Conservation (phyloP, 2,113 vertebrate species). For the Pteruthius melanotis region DNA sequence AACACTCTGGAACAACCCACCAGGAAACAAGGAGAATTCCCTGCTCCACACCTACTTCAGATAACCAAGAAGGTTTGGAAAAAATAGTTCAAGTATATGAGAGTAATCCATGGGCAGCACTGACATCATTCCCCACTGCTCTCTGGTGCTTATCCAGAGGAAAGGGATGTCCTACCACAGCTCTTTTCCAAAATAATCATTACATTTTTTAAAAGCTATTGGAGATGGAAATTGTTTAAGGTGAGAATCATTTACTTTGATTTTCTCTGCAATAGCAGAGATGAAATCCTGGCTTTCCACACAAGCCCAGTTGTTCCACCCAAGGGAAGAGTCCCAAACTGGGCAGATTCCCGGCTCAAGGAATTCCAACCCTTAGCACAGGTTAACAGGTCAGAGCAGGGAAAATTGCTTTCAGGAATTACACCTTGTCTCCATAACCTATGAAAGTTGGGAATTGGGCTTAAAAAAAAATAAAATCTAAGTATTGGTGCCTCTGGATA, state of each 20-base stretch:
- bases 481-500: neutral
- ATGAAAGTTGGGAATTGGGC: neutral
- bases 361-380: neutral
- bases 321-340: neutral
- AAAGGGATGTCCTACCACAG: neutral
- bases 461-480: neutral
- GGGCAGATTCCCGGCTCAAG: neutral
- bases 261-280: neutral
- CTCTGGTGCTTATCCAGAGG: accelerated
- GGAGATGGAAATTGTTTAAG: neutral
- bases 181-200: neutral
- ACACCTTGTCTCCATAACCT: neutral
- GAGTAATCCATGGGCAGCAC: neutral
- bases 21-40: neutral
- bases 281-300: neutral
- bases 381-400: neutral
- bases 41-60: neutral
- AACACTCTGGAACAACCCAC: neutral
- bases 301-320: neutral
- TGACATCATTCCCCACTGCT: neutral
- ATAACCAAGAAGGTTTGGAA: neutral
- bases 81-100: neutral
- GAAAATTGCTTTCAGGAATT: neutral
- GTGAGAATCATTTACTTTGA: neutral
- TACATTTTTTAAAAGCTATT: neutral